Conservation (phyloP, 1,140 invertebrate species). For the Cyphomyrmex costatus region DNA sequence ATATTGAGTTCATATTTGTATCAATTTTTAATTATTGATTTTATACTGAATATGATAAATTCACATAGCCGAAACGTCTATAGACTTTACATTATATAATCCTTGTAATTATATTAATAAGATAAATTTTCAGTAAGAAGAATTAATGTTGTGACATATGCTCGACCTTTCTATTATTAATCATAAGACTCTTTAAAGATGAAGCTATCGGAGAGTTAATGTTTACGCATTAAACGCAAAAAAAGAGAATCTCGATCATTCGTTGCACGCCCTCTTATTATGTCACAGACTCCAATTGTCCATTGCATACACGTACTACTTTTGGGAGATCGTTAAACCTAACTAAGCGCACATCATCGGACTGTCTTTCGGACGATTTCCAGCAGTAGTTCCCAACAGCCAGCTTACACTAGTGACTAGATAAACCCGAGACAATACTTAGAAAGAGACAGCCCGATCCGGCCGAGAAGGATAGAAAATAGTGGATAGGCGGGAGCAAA, state of each 20-base stretch:
- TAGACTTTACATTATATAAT: too few species aligned
- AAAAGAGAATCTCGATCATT: not conserved
- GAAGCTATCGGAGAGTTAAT: not conserved
- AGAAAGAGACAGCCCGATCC: constrained; percentile 55
- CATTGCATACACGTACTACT: not conserved
- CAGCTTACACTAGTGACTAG: constrained; percentile 38
- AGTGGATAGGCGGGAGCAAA: constrained; percentile 46
- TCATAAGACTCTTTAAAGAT: not conserved
- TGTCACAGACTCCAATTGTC: not conserved
- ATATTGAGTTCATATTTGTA: too few species aligned
- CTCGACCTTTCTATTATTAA: too few species aligned
- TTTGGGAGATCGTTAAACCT: constrained; percentile 14
- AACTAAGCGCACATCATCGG: constrained; percentile 35
- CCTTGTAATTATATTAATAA: too few species aligned
- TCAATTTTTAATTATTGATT: too few species aligned
- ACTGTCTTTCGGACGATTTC: constrained; percentile 50
- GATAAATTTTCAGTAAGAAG: too few species aligned
- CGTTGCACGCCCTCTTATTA: not conserved
- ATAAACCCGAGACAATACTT: constrained; percentile 42
- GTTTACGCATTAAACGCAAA: not conserved
- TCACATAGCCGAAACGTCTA: too few species aligned
- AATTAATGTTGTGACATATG: too few species aligned
- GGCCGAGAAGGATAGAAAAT: constrained; percentile 48
- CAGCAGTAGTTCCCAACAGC: constrained; percentile 45
- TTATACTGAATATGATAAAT: too few species aligned